Conservation (phyloP, 2,888 invertebrate species). For the Baronia brevicornis region DNA sequence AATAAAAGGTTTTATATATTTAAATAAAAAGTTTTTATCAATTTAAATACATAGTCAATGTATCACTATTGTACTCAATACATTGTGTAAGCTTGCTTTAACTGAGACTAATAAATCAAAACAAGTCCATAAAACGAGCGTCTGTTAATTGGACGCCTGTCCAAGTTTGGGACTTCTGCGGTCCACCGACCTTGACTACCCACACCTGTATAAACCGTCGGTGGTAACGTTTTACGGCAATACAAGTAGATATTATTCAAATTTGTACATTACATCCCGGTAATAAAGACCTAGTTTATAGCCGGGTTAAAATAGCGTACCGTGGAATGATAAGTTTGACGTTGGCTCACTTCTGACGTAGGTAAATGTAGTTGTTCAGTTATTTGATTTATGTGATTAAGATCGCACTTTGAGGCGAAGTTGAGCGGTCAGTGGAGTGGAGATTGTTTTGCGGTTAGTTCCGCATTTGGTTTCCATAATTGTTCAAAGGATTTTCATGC, state of each 20-base stretch:
- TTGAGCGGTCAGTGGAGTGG: not conserved
- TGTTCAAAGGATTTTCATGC: too few relatives aligned
- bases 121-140: slow-evolving; percentile 5
- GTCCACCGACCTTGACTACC: slow-evolving; percentile 16
- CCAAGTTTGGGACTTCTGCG: slow-evolving; percentile 16
- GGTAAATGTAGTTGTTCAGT: slow-evolving; percentile 8
- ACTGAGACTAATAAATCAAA: slow-evolving; percentile 11
- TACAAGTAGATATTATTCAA: not conserved
- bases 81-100: too few relatives aligned
- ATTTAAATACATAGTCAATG: too few relatives aligned
- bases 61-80: too few relatives aligned
- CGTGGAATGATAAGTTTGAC: not conserved
- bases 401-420: slow-evolving; percentile 6
- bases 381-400: slow-evolving; percentile 11
- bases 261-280: not conserved
- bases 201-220: slow-evolving; percentile 13
- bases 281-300: not conserved
- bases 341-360: slow-evolving; percentile 4
- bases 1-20: too few relatives aligned
- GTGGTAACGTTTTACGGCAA: not conserved
- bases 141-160: slow-evolving; percentile 14
- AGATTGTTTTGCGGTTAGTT: slow-evolving; percentile 1
- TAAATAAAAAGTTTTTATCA: too few relatives aligned
- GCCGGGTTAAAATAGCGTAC: not conserved
- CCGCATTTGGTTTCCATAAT: too few relatives aligned